Percentiles rank a stretch among this genome's conserved stretches.
Evolutionary conservation across 1,140 invertebrate genomes (phyloP).

Genomic region (Hypsibius dujardini): DNA sequence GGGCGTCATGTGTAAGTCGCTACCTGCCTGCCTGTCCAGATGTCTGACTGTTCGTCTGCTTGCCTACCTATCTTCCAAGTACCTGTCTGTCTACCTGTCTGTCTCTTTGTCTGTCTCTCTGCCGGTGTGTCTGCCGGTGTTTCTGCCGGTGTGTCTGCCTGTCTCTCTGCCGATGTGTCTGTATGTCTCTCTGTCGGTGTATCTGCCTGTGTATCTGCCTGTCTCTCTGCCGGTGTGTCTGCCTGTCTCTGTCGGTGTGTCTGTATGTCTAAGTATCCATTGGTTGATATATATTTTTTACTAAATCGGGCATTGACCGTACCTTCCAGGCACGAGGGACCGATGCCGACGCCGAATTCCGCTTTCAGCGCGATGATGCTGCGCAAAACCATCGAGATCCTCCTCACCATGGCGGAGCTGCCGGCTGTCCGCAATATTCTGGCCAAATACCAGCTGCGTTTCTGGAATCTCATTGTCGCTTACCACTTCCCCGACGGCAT

Average conservation of each 20-base stretch:
- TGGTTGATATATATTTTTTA: neutral
- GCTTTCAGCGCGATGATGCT: neutral
- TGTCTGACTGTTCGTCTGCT: too few species aligned
- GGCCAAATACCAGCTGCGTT: neutral
- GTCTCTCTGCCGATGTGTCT: neutral
- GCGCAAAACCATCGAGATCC: neutral
- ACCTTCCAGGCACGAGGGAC: neutral
- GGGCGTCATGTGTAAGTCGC: too few species aligned
- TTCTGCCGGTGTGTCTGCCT: neutral
- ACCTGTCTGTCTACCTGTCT: too few species aligned
- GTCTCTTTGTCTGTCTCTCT: neutral
- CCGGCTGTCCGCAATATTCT: neutral
- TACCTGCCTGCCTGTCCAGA: too few species aligned
- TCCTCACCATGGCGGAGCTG: neutral
- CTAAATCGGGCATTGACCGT: neutral
- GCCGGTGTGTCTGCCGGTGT: neutral
- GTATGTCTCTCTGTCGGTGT: neutral
- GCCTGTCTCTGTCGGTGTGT: neutral
- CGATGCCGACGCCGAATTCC: neutral
- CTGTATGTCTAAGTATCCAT: neutral
- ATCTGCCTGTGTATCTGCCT: neutral
- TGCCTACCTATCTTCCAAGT: too few species aligned
- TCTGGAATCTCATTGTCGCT: constrained; percentile 2
- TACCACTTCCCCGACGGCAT: neutral
- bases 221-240: neutral